Evolutionary conservation across 2,888 invertebrate species (phyloP).

Genomic region (Cosmia trapezina): DNA sequence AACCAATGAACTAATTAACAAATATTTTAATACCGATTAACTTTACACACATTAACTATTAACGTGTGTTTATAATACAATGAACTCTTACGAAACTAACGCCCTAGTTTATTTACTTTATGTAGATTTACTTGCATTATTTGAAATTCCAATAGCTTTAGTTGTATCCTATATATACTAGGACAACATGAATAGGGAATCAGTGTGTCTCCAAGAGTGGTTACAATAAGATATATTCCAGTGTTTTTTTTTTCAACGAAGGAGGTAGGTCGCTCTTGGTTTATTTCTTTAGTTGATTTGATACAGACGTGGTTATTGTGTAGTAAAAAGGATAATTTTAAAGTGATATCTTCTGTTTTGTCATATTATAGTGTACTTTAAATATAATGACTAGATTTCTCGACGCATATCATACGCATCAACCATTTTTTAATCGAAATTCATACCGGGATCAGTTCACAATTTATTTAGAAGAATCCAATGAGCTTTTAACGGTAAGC

Average conservation of each 20-base stretch:
- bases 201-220: conserved; percentile 48
- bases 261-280: conserved; percentile 51
- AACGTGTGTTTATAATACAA: conserved; percentile 54
- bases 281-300: neutral
- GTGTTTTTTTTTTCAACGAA: conserved; percentile 22
- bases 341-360: neutral
- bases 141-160: conserved; percentile 58
- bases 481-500: conserved; percentile 39
- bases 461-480: conserved; percentile 41
- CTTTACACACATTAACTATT: conserved; percentile 43
- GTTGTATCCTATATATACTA: conserved; percentile 53
- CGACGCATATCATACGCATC: conserved; percentile 24
- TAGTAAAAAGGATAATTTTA: neutral
- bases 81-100: conserved; percentile 58
- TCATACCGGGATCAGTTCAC: conserved; percentile 28
- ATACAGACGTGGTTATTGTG: neutral
- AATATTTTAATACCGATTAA: conserved; percentile 38
- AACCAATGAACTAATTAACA: conserved; percentile 49
- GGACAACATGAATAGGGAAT: conserved; percentile 10
- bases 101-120: conserved; percentile 48
- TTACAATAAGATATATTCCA: conserved; percentile 35
- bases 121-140: conserved; percentile 40
- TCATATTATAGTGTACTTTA: neutral
- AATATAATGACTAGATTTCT: conserved; percentile 21
- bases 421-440: conserved; percentile 16